A percentile compares a stretch with the other conserved stretches of the same genome.
These are phyloP conservation scores for Ostrea edulis DNA, from an alignment of 1,140 invertebrate species.

Conservation along the genomic window DNA sequence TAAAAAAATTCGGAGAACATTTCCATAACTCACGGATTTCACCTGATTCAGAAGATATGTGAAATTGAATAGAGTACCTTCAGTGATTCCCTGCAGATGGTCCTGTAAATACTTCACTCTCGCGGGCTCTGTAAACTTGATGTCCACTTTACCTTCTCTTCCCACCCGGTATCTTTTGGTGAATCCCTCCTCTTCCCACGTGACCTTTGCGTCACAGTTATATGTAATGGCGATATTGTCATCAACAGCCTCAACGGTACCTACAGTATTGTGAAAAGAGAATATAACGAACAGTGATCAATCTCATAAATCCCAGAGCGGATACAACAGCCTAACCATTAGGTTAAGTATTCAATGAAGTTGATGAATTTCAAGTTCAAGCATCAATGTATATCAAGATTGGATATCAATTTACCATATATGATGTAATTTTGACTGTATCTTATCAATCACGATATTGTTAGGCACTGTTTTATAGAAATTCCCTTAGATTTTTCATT, in stretches of 20 bases:
- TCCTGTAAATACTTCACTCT: neutral
- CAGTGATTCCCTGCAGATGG: neutral
- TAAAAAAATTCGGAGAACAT: too few species aligned
- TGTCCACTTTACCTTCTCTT: neutral
- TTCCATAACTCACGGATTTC: too few species aligned
- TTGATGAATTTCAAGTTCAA: too few species aligned
- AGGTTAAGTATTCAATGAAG: too few species aligned
- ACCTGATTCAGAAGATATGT: too few species aligned
- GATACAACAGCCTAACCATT: neutral
- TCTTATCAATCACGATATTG: too few species aligned
- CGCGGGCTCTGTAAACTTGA: neutral
- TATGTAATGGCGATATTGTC: neutral
- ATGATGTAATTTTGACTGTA: too few species aligned
- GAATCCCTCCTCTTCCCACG: neutral
- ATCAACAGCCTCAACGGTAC: neutral
- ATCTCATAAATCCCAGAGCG: neutral
- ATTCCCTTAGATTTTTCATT: too few species aligned
- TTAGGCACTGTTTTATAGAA: too few species aligned
- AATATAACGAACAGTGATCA: neutral
- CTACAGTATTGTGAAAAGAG: neutral
- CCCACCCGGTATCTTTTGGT: neutral
- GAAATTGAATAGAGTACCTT: neutral
- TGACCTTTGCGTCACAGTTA: neutral
- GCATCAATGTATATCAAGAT: too few species aligned
- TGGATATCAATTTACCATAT: too few species aligned